phyloP scores from a whole-genome alignment of 2,797 vertebrate genomes.

The Urophycis tenuis region DNA sequence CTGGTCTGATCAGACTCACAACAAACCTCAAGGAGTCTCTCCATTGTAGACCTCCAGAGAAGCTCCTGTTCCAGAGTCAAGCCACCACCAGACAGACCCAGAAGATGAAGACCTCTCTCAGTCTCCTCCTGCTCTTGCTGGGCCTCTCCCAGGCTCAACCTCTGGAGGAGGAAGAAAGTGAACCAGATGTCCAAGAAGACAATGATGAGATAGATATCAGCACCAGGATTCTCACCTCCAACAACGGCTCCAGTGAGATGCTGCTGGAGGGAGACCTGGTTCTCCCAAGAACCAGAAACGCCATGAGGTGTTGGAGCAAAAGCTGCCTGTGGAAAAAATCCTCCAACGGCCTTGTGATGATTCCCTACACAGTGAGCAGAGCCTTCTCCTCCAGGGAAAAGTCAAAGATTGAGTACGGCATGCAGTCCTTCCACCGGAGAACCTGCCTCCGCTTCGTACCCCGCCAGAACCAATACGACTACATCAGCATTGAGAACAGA shows the following conservation, averaged over 20 bases:
- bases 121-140: constrained; percentile 32
- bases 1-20: constrained; percentile 8
- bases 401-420: constrained; percentile 22
- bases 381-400: constrained; percentile 19
- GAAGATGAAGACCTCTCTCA: constrained; percentile 26
- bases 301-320: constrained; percentile 15
- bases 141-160: constrained; percentile 26
- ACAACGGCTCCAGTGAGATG: constrained; percentile 34
- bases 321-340: constrained; percentile 38
- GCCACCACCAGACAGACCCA: constrained; percentile 24
- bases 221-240: constrained; percentile 28
- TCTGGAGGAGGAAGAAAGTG: constrained; percentile 10
- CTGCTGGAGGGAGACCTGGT: constrained; percentile 40
- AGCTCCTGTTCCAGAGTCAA: background rate
- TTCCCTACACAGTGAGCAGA: constrained; percentile 34
- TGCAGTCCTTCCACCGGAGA: constrained; percentile 16
- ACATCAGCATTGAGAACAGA: constrained; percentile 37
- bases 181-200: background rate
- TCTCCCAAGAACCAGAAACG: constrained; percentile 29
- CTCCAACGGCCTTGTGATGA: constrained; percentile 25
- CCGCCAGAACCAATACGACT: constrained; percentile 28
- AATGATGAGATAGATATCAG: constrained; percentile 21
- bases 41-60: background rate
- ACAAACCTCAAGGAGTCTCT: constrained; percentile 5
- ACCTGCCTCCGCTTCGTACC: constrained; percentile 44